phyloP scores from a whole-genome alignment of 2,113 vertebrate species.

The Rattus rattus region DNA sequence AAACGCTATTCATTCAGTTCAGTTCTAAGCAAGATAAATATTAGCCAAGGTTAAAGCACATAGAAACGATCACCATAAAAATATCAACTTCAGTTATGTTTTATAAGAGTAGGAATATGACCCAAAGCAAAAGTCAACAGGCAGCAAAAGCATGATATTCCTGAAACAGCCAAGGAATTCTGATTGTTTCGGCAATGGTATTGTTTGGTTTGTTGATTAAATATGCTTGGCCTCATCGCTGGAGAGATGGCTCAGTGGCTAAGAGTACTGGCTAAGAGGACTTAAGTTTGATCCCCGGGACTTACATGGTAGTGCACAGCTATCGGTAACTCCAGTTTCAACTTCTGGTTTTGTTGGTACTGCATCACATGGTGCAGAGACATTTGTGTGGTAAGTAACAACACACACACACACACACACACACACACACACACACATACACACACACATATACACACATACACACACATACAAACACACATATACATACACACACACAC shows the following conservation, averaged over 20 bases:
- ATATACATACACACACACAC: too few species aligned
- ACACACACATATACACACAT: too few species aligned
- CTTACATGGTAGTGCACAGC: background rate
- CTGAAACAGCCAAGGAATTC: background rate
- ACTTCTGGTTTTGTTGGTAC: background rate
- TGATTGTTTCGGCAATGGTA: background rate
- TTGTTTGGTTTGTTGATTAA: background rate
- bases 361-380: background rate
- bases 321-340: background rate
- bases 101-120: background rate
- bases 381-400: background rate
- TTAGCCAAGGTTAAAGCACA: background rate
- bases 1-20: constrained; percentile 22
- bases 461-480: too few species aligned
- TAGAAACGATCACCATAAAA: constrained; percentile 5
- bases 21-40: constrained; percentile 28
- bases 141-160: background rate
- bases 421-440: too few species aligned
- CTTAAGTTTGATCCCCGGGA: background rate
- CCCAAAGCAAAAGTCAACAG: background rate
- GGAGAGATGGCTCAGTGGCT: background rate
- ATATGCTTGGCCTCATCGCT: background rate
- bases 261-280: background rate
- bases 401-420: too few species aligned
- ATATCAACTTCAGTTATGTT: background rate